A percentile compares a stretch with the other conserved stretches of the same genome.
These are phyloP conservation scores for Oscheius sp. DNA, from an alignment of 2,888 invertebrate genomes.

Conservation along the genomic window DNA sequence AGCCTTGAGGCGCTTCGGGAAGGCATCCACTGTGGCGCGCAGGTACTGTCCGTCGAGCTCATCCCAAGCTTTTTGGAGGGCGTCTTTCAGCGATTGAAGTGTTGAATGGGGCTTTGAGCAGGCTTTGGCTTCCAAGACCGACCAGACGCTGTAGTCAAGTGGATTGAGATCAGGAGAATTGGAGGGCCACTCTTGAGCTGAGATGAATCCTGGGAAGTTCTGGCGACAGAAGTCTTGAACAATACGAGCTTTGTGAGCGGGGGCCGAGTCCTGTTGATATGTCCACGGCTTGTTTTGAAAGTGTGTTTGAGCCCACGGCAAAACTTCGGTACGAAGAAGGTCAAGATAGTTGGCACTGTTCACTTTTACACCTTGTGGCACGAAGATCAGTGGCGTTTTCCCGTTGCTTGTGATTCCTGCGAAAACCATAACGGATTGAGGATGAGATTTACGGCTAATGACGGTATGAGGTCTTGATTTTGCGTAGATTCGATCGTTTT, in stretches of 20 bases:
- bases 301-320: too few relatives aligned
- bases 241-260: too few relatives aligned
- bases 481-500: not conserved
- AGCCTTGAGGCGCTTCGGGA: constrained; percentile 7
- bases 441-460: not conserved
- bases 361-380: not conserved
- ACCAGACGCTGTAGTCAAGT: constrained; percentile 17
- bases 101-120: not conserved
- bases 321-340: too few relatives aligned
- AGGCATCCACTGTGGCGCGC: constrained; percentile 29
- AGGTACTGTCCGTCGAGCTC: constrained; percentile 34
- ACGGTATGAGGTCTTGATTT: not conserved
- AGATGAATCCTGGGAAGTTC: too few relatives aligned
- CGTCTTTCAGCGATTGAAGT: not conserved
- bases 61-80: constrained; percentile 8
- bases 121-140: constrained; percentile 19
- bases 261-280: too few relatives aligned
- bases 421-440: constrained; percentile 23
- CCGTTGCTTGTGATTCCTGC: not conserved
- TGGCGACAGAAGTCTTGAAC: too few relatives aligned
- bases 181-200: constrained; percentile 9
- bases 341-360: too few relatives aligned
- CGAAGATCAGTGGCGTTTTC: constrained; percentile 19
- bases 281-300: too few relatives aligned
- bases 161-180: constrained; percentile 10